Conservation (phyloP, 2,888 invertebrate genomes). For the Iselma pallidipennis region DNA sequence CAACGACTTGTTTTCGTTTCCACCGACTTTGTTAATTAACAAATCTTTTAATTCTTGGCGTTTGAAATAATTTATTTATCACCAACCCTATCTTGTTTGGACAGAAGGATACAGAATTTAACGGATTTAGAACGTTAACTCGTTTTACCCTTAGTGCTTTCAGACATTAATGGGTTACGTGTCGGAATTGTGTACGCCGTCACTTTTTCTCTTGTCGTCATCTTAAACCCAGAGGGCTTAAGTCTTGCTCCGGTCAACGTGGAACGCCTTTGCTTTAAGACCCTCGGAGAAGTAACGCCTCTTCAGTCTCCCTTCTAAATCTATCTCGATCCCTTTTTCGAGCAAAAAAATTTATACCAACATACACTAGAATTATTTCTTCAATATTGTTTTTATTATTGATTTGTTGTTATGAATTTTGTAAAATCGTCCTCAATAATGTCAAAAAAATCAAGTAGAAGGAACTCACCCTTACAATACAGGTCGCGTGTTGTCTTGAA, state of each 20-base stretch:
- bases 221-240: constrained; percentile 36
- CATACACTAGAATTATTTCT: no score
- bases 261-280: constrained; percentile 27
- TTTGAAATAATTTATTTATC: constrained; percentile 42
- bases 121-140: constrained; percentile 42
- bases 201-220: constrained; percentile 40
- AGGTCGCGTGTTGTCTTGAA: not conserved
- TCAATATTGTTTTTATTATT: no score
- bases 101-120: constrained; percentile 38
- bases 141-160: constrained; percentile 40
- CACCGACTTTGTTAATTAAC: constrained; percentile 22
- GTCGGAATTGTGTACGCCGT: constrained; percentile 43
- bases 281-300: not conserved
- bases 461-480: not conserved
- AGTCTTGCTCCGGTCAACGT: constrained; percentile 32
- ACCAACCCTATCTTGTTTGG: constrained; percentile 35
- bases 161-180: constrained; percentile 47
- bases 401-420: no score
- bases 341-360: no score
- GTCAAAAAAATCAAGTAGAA: not conserved
- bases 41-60: constrained; percentile 34
- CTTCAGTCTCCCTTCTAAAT: no score
- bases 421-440: no score
- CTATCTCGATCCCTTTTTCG: no score
- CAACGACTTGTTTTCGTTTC: constrained; percentile 3